Percentiles rank a stretch among this genome's conserved stretches.
Evolutionary conservation across 2,113 vertebrate genomes (phyloP).

Genomic region (Sialia sialis): DNA sequence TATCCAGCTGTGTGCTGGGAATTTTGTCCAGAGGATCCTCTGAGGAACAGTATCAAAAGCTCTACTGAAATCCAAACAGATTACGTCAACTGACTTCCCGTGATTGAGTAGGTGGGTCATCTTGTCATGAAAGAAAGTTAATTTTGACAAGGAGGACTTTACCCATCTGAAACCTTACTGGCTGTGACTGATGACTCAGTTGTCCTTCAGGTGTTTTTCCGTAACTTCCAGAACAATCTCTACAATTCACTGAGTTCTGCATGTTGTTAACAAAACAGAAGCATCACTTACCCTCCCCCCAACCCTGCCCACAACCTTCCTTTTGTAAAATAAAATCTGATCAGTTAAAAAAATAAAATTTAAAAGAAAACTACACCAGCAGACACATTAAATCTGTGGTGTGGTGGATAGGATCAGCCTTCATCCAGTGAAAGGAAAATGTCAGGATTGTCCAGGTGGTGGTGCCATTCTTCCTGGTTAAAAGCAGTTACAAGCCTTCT

Average conservation of each 20-base stretch:
- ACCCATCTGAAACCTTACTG: not conserved
- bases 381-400: fast-evolving
- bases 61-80: not conserved
- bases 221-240: not conserved
- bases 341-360: not conserved
- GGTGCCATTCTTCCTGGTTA: slow-evolving; percentile 29
- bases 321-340: not conserved
- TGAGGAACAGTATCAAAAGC: not conserved
- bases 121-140: not conserved
- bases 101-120: not conserved
- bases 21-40: not conserved
- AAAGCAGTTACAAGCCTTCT: not conserved
- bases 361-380: too few relatives aligned
- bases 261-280: not conserved
- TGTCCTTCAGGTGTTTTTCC: not conserved
- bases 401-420: not conserved
- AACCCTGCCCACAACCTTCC: not conserved
- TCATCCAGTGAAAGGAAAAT: not conserved
- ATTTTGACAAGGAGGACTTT: not conserved
- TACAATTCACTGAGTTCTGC: not conserved
- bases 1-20: not conserved
- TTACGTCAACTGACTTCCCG: not conserved
- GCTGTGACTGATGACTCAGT: fast-evolving
- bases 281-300: fast-evolving
- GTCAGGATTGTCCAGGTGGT: slow-evolving; percentile 38